Percentiles rank a stretch among this genome's conserved stretches.
Evolutionary conservation across 2,797 vertebrate genomes (phyloP).

Genomic region (Microctenopoma stevenorrisi): DNA sequence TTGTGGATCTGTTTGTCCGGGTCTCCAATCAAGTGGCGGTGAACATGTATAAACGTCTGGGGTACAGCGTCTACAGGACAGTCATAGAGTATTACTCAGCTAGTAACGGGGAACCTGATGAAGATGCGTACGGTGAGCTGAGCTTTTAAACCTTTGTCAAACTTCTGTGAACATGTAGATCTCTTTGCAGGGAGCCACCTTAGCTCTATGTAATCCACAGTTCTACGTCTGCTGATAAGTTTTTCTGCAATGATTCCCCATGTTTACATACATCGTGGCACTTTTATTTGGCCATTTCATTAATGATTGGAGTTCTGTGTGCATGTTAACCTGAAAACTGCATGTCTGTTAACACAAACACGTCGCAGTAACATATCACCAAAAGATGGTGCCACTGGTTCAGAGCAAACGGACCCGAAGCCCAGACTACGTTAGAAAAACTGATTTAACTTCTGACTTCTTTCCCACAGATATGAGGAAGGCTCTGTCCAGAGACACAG

Average conservation of each 20-base stretch:
- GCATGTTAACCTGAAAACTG: too few species aligned
- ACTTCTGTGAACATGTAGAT: too few species aligned
- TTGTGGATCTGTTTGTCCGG: slow-evolving; percentile 95
- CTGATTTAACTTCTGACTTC: not conserved
- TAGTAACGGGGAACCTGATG: slow-evolving; percentile 94
- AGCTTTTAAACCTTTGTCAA: not conserved
- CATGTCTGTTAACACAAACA: too few species aligned
- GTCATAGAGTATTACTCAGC: slow-evolving; percentile 97
- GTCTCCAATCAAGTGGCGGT: slow-evolving; percentile 98
- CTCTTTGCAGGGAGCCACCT: too few species aligned
- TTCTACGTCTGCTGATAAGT: too few species aligned
- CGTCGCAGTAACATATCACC: not conserved
- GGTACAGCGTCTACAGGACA: slow-evolving; percentile 95
- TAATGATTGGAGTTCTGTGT: too few species aligned
- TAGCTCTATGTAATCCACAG: too few species aligned
- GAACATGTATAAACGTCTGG: slow-evolving; percentile 95
- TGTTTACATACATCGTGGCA: too few species aligned
- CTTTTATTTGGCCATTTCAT: too few species aligned
- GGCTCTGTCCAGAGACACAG: slow-evolving; percentile 92
- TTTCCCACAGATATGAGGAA: slow-evolving; percentile 92
- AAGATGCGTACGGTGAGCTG: slow-evolving; percentile 92
- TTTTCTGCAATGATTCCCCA: too few species aligned
- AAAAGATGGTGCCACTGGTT: slow-evolving; percentile 13
- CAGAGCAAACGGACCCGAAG: not conserved
- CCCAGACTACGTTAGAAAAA: not conserved